These are phyloP conservation scores for Castor canadensis DNA, from an alignment of 2,113 vertebrate genomes.

Conservation along the genomic window DNA sequence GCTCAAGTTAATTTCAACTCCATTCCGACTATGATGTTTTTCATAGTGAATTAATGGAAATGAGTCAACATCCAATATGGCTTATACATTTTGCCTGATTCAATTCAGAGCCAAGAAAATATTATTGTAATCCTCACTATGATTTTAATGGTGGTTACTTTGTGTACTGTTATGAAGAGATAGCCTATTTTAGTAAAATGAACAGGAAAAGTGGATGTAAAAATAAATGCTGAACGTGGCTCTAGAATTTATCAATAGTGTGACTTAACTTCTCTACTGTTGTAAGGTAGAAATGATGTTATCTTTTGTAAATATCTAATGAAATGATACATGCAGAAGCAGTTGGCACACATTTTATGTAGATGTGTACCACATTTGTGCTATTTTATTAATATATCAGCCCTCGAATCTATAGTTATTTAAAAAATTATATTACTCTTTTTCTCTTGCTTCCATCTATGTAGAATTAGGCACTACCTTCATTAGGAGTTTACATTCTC, in stretches of 20 bases:
- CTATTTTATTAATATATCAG: neutral
- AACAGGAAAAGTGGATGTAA: neutral
- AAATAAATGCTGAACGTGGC: neutral
- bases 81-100: neutral
- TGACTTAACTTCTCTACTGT: neutral
- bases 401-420: neutral
- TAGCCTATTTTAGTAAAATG: neutral
- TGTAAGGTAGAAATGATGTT: neutral
- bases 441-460: neutral
- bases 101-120: neutral
- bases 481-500: neutral
- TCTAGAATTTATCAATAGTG: neutral
- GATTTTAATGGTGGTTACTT: neutral
- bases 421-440: neutral
- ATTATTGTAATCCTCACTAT: neutral
- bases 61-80: neutral
- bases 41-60: neutral
- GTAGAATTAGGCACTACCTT: too few relatives aligned
- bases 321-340: neutral
- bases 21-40: neutral
- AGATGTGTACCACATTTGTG: neutral
- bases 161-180: neutral
- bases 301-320: neutral
- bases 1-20: neutral
- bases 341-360: neutral